These are phyloP conservation scores for Falco biarmicus DNA, from an alignment of 2,797 vertebrate genomes.

Conservation along the genomic window DNA sequence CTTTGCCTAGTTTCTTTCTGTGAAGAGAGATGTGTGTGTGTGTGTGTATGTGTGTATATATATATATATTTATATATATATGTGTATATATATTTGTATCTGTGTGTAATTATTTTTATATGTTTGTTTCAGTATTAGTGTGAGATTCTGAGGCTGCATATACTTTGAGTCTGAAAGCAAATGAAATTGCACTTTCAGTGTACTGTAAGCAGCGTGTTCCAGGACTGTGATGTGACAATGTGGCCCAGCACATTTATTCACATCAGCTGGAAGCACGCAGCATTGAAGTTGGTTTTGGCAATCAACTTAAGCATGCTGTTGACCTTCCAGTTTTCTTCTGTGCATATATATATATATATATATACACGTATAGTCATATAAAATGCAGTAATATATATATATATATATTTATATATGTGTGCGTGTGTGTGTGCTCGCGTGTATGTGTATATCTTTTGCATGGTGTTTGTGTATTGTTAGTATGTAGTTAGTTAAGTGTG, in stretches of 20 bases:
- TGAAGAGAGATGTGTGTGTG: background rate
- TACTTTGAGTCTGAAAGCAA: constrained; percentile 77
- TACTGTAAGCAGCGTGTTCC: constrained; percentile 73
- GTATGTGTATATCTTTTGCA: constrained; percentile 83
- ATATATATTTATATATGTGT: constrained; percentile 52
- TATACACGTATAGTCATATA: constrained; percentile 34
- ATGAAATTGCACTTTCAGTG: constrained; percentile 72
- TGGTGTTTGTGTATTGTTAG: constrained; percentile 83
- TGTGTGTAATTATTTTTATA: constrained; percentile 58
- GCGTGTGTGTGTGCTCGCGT: constrained; percentile 39
- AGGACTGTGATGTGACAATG: constrained; percentile 88
- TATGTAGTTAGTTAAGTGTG: constrained; percentile 78
- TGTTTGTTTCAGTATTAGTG: constrained; percentile 75
- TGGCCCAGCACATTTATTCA: constrained; percentile 83
- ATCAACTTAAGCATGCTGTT: constrained; percentile 84
- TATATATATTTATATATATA: constrained; percentile 1
- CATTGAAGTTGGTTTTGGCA: constrained; percentile 80
- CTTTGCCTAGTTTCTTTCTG: constrained; percentile 73
- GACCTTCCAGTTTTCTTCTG: constrained; percentile 81
- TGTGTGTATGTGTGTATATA: background rate
- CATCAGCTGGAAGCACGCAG: constrained; percentile 87
- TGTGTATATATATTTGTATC: constrained; percentile 43
- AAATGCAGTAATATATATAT: constrained; percentile 61
- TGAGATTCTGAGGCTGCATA: constrained; percentile 79
- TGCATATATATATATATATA: constrained; percentile 72